A percentile compares a stretch with the other conserved stretches of the same genome.
Conservation (phyloP, 2,888 invertebrate genomes). For the Cheilosia variabilis region DNA sequence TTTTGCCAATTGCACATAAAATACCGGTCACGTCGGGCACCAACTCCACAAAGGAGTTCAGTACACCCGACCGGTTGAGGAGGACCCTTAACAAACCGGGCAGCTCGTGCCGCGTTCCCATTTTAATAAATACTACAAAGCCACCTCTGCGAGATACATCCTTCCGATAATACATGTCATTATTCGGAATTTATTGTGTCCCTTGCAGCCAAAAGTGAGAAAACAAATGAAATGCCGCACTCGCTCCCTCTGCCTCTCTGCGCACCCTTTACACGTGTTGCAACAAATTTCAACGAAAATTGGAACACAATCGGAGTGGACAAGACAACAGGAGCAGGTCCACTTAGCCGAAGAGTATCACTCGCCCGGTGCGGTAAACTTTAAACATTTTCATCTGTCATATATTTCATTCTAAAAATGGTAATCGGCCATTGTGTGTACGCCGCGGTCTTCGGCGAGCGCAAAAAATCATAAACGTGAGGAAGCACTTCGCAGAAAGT, state of each 20-base stretch:
- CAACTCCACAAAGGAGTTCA: slow-evolving; percentile 1
- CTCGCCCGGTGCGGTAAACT: slow-evolving; percentile 59
- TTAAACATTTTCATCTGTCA: slow-evolving; percentile 74
- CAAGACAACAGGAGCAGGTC: slow-evolving; percentile 22
- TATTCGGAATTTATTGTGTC: slow-evolving; percentile 69
- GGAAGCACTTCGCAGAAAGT: slow-evolving; percentile 64
- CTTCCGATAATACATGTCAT: slow-evolving; percentile 69
- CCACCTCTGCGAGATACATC: slow-evolving; percentile 49
- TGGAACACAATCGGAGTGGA: slow-evolving; percentile 37
- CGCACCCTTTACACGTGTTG: slow-evolving; percentile 59
- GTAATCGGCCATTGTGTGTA: slow-evolving; percentile 73
- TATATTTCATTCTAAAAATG: slow-evolving; percentile 76
- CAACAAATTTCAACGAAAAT: slow-evolving; percentile 71
- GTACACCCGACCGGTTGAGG: neutral
- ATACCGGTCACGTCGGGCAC: slow-evolving; percentile 16
- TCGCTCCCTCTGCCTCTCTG: neutral
- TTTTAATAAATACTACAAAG: slow-evolving; percentile 57
- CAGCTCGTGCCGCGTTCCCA: slow-evolving; percentile 61
- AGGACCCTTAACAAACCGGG: slow-evolving; percentile 30
- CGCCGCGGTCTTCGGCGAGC: slow-evolving; percentile 16
- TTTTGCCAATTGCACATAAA: slow-evolving; percentile 32
- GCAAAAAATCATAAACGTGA: slow-evolving; percentile 73
- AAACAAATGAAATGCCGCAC: slow-evolving; percentile 4
- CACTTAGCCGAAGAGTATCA: slow-evolving; percentile 35
- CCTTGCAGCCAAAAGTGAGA: slow-evolving; percentile 46